phyloP scores from a whole-genome alignment of 2,113 vertebrate genomes.

The Gnathonemus longibarbis region DNA sequence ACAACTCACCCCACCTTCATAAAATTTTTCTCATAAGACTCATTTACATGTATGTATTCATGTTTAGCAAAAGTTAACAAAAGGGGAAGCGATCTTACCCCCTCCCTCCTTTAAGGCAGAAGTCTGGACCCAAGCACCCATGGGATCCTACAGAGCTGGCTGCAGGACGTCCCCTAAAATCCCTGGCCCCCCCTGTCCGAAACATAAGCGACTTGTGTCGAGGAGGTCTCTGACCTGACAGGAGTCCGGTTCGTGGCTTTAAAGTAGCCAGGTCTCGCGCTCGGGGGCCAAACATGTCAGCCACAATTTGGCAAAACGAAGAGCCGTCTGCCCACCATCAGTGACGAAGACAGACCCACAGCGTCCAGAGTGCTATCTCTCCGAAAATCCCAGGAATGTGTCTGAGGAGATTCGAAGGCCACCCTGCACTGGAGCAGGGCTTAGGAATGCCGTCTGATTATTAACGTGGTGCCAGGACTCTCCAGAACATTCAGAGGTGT shows the following conservation, averaged over 20 bases:
- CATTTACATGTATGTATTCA: background rate
- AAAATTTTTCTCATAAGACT: background rate
- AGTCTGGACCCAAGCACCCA: background rate
- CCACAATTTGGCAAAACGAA: background rate
- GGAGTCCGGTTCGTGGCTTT: background rate
- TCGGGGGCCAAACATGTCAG: background rate
- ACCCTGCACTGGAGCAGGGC: constrained; percentile 6
- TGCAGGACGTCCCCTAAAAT: background rate
- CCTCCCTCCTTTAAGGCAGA: background rate
- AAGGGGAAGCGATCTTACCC: background rate
- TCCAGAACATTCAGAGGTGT: constrained; percentile 20
- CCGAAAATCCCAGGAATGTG: constrained; percentile 35
- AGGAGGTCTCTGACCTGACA: background rate
- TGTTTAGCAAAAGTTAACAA: background rate
- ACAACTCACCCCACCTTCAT: background rate
- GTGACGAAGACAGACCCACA: constrained; percentile 23
- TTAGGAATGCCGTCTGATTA: constrained; percentile 16
- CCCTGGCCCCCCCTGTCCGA: background rate
- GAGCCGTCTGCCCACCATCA: constrained; percentile 28
- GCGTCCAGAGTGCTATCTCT: constrained; percentile 29
- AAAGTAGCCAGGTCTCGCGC: background rate
- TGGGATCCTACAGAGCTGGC: background rate
- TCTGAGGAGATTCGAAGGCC: constrained; percentile 23
- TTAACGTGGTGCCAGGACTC: background rate
- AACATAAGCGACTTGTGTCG: background rate